Percentiles rank a stretch among this genome's conserved stretches.
These are phyloP conservation scores for Morbakka virulenta DNA, from an alignment of 30 jellyfish, hydroid and myxozoan genomes.

Conservation along the genomic window DNA sequence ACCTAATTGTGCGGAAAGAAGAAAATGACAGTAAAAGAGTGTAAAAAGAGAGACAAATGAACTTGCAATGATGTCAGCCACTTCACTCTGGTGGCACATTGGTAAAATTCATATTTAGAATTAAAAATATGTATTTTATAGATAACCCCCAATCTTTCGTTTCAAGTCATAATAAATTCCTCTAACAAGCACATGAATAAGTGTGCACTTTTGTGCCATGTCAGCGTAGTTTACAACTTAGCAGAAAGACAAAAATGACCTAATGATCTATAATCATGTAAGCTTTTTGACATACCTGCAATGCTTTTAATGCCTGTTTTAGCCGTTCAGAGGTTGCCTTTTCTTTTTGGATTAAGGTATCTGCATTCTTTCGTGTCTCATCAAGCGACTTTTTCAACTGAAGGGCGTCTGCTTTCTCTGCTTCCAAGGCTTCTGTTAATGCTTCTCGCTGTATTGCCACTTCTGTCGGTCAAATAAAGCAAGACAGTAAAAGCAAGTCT, in stretches of 20 bases:
- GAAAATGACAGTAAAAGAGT: not conserved
- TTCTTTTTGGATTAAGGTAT: slow-evolving; percentile 45
- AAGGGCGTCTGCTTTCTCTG: slow-evolving; percentile 49
- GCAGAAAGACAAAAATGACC: too few species aligned
- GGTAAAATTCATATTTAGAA: too few species aligned
- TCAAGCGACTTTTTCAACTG: slow-evolving; percentile 29
- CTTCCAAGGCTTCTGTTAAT: not conserved
- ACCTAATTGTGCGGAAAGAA: not conserved
- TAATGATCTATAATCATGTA: too few species aligned
- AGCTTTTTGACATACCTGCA: slow-evolving; percentile 62
- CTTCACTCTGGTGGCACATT: too few species aligned
- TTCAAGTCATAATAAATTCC: too few species aligned
- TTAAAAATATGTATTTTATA: too few species aligned
- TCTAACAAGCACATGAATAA: too few species aligned
- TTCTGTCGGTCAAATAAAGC: not conserved
- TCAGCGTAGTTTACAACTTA: too few species aligned
- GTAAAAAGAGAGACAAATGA: not conserved
- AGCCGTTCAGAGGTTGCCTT: slow-evolving; percentile 41
- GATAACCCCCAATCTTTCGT: too few species aligned
- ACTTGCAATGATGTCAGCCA: too few species aligned
- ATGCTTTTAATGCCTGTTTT: slow-evolving; percentile 20
- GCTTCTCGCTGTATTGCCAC: not conserved
- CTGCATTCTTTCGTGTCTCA: slow-evolving; percentile 35
- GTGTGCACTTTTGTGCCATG: too few species aligned
- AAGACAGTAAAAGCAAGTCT: too few species aligned